Conservation (phyloP, 2,113 vertebrate species). For the Lophochroa leadbeateri region DNA sequence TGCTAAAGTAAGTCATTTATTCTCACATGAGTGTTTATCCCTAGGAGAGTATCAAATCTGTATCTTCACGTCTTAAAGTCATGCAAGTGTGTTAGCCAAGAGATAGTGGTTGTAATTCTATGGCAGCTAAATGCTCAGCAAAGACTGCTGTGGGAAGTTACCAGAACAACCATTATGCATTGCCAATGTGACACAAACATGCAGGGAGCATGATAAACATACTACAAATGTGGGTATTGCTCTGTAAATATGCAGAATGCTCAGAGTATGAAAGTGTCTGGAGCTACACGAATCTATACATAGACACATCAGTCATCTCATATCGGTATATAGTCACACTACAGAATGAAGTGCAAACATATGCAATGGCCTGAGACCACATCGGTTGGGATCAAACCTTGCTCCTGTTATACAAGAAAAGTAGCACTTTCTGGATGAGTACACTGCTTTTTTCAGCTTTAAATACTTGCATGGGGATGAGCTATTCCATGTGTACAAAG, state of each 20-base stretch:
- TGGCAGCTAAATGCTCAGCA: background rate
- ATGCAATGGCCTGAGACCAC: background rate
- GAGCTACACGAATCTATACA: background rate
- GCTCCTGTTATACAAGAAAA: background rate
- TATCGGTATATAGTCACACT: background rate
- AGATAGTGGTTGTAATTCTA: background rate
- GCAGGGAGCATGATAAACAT: background rate
- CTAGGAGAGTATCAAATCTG: background rate
- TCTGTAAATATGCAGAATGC: background rate
- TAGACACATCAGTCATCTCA: background rate
- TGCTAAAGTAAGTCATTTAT: background rate
- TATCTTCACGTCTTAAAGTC: background rate
- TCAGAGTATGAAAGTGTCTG: background rate
- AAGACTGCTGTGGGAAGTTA: background rate
- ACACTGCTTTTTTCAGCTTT: background rate
- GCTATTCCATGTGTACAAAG: background rate
- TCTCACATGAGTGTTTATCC: background rate
- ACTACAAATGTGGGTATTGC: background rate
- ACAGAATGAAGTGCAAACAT: background rate
- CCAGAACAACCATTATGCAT: background rate
- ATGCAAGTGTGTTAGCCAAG: background rate
- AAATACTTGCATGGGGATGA: background rate
- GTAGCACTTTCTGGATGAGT: background rate
- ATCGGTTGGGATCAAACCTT: background rate
- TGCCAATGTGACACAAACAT: background rate